These are phyloP conservation scores for Artemia sinica DNA, from an alignment of 2,888 invertebrate genomes.

Conservation along the genomic window DNA sequence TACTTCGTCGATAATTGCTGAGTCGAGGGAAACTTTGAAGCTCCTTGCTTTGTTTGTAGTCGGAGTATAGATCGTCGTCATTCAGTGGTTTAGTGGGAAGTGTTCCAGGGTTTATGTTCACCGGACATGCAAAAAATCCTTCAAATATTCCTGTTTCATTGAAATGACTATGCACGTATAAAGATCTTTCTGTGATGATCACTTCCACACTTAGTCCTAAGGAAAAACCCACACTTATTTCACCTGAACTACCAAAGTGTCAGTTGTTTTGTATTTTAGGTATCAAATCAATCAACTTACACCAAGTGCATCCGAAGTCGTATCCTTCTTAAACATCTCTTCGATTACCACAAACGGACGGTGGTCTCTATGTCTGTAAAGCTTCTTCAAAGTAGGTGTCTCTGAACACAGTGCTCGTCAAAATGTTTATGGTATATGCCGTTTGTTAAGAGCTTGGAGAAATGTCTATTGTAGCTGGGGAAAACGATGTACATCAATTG, in stretches of 20 bases:
- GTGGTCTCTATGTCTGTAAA: constrained; percentile 73
- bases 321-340: constrained; percentile 75
- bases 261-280: constrained; percentile 27
- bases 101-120: too few relatives aligned
- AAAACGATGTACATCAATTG: constrained; percentile 64
- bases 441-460: constrained; percentile 76
- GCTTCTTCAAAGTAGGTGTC: constrained; percentile 63
- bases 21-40: too few relatives aligned
- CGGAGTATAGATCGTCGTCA: too few relatives aligned
- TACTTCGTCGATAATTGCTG: too few relatives aligned
- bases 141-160: too few relatives aligned
- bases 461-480: constrained; percentile 77
- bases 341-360: constrained; percentile 77
- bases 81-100: too few relatives aligned
- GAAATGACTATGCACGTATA: too few relatives aligned
- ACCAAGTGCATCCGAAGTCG: constrained; percentile 48
- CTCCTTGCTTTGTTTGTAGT: too few relatives aligned
- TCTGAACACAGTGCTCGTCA: constrained; percentile 67
- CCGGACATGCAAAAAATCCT: too few relatives aligned
- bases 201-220: too few relatives aligned
- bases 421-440: constrained; percentile 77
- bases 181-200: too few relatives aligned
- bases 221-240: neutral
- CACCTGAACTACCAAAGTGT: constrained; percentile 15
- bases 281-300: constrained; percentile 32